Evolutionary conservation across 2,797 vertebrate species (phyloP), one percentile per base, ranked within the genome.

Genomic region (Mormyrus proboscirostris): DNA sequence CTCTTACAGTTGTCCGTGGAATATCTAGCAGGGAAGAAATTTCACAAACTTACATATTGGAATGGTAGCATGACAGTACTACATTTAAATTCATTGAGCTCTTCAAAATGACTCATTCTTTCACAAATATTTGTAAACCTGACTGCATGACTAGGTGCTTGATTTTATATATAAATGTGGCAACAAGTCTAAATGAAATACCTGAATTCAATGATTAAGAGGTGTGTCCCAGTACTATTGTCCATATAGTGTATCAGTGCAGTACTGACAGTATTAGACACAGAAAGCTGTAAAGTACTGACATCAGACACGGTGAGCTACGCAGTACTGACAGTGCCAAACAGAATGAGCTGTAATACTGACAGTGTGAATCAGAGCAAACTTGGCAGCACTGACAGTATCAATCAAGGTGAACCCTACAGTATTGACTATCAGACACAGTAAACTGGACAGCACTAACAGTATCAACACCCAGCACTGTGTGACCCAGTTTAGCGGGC

Each of bases 221-320:
- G n/a, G 55, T 22, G 55, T 59, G 57, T 62, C 57, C 57, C 57
- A 62, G 19, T 62, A 62, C 22, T 22, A 3, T 62, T 62, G n/a
- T 25, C 8, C 57, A 62, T 62, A 62, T 25, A 62, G 57, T 19
- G 62, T 65, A 65, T 65, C 25, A 65, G 53, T 59, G 4, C 51
- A 25, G 33, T 41, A 53, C 19, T 84, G 55, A 49, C 3, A 38
- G 25, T 38, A 62, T 25, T 59, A 59, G 16, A 59, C 86, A 29
- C 14, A 29, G n/a, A 7, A 2, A 19, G 5, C 19, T 50, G 51
- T 25, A 85, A 8, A 22, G 33, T 38, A 53, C 76, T 99, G 89
- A 97, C 96, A 84, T 98, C 99, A 93, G 44, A 25, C 41, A 44
- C 9, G 2, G 33, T 7, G 25, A 57, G 25, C 85, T 87, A 14